A percentile compares a stretch with the other conserved stretches of the same genome.
phyloP scores from a whole-genome alignment of 2,113 vertebrate genomes.

The Nerophis lumbriciformis region DNA sequence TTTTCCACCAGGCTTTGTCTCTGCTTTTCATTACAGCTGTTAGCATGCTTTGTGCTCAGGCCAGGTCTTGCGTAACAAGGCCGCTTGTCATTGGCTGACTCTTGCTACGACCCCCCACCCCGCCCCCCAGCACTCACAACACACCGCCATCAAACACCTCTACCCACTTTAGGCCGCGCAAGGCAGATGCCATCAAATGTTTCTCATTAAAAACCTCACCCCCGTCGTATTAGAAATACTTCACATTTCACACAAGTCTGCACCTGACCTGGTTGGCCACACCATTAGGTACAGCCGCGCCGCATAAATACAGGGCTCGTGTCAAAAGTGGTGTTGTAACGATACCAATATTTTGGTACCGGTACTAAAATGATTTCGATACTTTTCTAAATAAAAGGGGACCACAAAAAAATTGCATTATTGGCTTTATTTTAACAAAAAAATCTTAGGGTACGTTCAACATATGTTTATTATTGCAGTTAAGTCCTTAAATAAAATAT shows the following conservation, averaged over 20 bases:
- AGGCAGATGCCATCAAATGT: neutral
- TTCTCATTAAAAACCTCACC: neutral
- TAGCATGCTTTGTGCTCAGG: slow-evolving; percentile 54
- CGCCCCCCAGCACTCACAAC: neutral
- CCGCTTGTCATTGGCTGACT: slow-evolving; percentile 34
- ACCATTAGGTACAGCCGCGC: too few relatives aligned
- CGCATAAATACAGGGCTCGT: too few relatives aligned
- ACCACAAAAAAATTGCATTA: too few relatives aligned
- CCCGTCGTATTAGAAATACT: neutral
- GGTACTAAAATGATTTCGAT: too few relatives aligned
- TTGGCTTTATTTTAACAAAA: too few relatives aligned
- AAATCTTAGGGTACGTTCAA: too few relatives aligned
- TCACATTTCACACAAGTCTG: neutral
- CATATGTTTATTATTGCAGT: too few relatives aligned
- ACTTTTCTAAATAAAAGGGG: too few relatives aligned
- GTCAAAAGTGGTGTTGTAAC: too few relatives aligned
- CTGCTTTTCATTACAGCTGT: slow-evolving; percentile 60
- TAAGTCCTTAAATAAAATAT: too few relatives aligned
- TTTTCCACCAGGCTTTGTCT: slow-evolving; percentile 31
- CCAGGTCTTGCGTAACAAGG: slow-evolving; percentile 49
- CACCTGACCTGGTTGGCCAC: neutral
- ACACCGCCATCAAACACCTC: neutral
- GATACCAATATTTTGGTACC: too few relatives aligned
- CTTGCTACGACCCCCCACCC: slow-evolving; percentile 17
- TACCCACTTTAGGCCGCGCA: neutral